Base-by-base conservation (phyloP, 2,113 vertebrate species). In the Sylvia atricapilla region DNA sequence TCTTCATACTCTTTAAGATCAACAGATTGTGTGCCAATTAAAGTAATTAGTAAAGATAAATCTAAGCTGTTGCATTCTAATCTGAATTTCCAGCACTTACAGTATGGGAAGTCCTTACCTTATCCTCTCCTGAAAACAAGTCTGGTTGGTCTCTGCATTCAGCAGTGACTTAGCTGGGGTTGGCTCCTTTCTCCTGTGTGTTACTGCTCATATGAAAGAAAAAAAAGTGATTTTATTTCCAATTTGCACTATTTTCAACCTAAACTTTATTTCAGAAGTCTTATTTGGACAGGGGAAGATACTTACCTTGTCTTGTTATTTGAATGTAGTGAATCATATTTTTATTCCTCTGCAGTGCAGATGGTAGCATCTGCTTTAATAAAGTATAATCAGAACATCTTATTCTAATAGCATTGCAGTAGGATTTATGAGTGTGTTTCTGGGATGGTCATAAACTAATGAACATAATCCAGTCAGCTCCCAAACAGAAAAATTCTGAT, bases 321-420 rank as follows among this genome's bases (percentile, higher is more conserved):
- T 68, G 33, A 76, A 66, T 18, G 20, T 4, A 49, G 47, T 8
- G 14, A 82, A 39, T 82, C 10, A 13, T 31, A 14, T 52, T 62
- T 89, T 76, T 95, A 64, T 91, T 89, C 49, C n/a, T 39, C 33
- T 63, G 3, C 50, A 77, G 23, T 58, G 55, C 69, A 89, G 70
- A 76, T 84, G 56, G 72, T 44, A 87, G 79, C 82, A 94, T 95
- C 82, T 96, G 69, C 58, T 91, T 94, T 84, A 87, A 81, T 90
- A 81, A 70, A 10, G 1, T 33, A 11, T 58, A 85, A 82, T 96
- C 70, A 84, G 73, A 90, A 53, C 68, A 75, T 93, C 75, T 87
- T 78, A 44, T 17, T 74, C 16, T 92, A 92, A 80, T 90, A 53
- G 56, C 16, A 77, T 60, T 92, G 74, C 80, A 58, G 50, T 43